Conservation (phyloP, 2,797 vertebrate genomes). For the Platyrinchus mystaceus region DNA sequence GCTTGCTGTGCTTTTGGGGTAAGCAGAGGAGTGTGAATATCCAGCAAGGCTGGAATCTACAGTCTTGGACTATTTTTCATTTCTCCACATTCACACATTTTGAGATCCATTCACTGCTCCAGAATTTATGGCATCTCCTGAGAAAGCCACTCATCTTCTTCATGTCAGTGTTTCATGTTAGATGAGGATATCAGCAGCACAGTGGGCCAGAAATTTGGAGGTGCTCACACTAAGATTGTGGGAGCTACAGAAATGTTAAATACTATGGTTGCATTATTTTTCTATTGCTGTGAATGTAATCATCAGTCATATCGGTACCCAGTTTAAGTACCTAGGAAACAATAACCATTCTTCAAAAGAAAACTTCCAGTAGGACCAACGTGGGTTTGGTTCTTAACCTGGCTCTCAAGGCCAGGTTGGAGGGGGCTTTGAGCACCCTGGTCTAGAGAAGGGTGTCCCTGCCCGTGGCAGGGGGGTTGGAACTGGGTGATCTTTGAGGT, state of each 20-base stretch:
- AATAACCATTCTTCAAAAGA: neutral
- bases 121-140: neutral
- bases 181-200: neutral
- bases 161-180: neutral
- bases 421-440: neutral
- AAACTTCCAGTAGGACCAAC: neutral
- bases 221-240: neutral
- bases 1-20: neutral
- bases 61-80: neutral
- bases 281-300: neutral
- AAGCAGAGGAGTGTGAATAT: neutral
- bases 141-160: neutral
- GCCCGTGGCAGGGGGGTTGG: too few species aligned
- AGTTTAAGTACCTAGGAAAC: neutral
- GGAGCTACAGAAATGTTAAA: neutral
- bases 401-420: neutral
- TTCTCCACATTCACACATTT: fast-evolving
- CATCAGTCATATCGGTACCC: neutral
- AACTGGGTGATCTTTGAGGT: neutral
- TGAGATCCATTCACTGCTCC: neutral
- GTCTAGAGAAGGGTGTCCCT: neutral
- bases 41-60: neutral
- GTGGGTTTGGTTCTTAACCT: neutral
- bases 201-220: neutral
- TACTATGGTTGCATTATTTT: neutral